phyloP scores from a whole-genome alignment of 1,140 invertebrate genomes.

The Dryas iulia region DNA sequence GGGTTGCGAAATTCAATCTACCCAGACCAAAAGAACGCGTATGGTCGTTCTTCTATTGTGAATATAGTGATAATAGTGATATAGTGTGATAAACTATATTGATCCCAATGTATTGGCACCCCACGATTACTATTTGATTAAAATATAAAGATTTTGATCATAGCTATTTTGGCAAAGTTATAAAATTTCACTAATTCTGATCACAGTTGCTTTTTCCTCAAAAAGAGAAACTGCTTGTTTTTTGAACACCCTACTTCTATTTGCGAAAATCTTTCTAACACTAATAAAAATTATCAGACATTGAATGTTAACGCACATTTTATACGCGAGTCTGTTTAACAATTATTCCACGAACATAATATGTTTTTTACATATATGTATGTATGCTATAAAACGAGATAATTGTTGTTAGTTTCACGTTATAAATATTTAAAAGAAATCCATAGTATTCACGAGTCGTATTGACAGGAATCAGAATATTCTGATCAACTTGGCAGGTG shows the following conservation, averaged over 20 bases:
- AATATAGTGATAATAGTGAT: too few species aligned
- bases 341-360: neutral
- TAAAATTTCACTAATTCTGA: too few species aligned
- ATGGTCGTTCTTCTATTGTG: too few species aligned
- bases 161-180: too few species aligned
- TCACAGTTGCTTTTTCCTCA: too few species aligned
- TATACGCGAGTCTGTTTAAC: neutral
- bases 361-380: slow-evolving; percentile 1
- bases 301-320: neutral
- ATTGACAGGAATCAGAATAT: slow-evolving; percentile 3
- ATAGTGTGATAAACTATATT: too few species aligned
- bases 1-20: too few species aligned
- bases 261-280: neutral
- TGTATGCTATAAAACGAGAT: neutral
- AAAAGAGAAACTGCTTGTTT: neutral
- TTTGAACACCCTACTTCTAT: neutral
- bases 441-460: slow-evolving; percentile 14
- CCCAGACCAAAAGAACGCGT: too few species aligned
- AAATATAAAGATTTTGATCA: too few species aligned
- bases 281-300: neutral
- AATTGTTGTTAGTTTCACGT: neutral
- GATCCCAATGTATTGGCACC: too few species aligned
- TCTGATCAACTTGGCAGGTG: slow-evolving; percentile 14
- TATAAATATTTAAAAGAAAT: slow-evolving; percentile 20
- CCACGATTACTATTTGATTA: too few species aligned